Evolutionary conservation across 2,888 invertebrate species (phyloP), one percentile per base, ranked within the genome.

Genomic region (Rhaphigaster nebulosa): DNA sequence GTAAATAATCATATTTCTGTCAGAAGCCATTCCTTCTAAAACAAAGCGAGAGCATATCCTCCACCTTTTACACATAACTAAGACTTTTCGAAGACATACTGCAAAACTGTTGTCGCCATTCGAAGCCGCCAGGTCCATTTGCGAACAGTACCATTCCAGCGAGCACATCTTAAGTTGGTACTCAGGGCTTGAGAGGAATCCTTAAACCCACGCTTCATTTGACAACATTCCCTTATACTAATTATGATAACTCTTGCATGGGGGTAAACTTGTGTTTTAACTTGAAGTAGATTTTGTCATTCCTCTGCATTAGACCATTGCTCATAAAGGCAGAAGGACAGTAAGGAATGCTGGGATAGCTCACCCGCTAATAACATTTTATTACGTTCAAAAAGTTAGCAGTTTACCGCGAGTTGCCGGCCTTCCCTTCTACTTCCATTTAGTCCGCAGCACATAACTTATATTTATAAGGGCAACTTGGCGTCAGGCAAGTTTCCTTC

Each of bases 221-320:
- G 89, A 89, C 89, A 65, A 89, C 89, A 89, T 70, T 70, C 89
- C 38, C 90, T 52, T 41, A 60, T 80, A 80, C 91, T 91, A 91
- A 91, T 91, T 91, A 90, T 91, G 91, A 91, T 91, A 90, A 90
- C 90, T 91, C 91, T 90, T 76, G 90, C 90, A 87, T 52, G 88
- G 87, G 60, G 60, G 91, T 88, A 70, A 91, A 91, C 91, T 91
- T 91, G 90, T 91, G 91, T 91, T 91, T 91, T 91, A 91, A 91
- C 91, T 91, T 91, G 91, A 91, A 92, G 92, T 92, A 92, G 92
- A 92, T 91, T 92, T 91, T 92, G 92, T 92, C 92, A 92, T 92
- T 91, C 91, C 91, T 92, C 92, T 91, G 91, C 91, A 92, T 92
- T 92, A 92, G 91, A 92, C 92, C 89, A 92, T 91, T 87, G 91